Evolutionary conservation across 1,140 invertebrate species (phyloP).

Genomic region (Pemphigus obesinymphae): DNA sequence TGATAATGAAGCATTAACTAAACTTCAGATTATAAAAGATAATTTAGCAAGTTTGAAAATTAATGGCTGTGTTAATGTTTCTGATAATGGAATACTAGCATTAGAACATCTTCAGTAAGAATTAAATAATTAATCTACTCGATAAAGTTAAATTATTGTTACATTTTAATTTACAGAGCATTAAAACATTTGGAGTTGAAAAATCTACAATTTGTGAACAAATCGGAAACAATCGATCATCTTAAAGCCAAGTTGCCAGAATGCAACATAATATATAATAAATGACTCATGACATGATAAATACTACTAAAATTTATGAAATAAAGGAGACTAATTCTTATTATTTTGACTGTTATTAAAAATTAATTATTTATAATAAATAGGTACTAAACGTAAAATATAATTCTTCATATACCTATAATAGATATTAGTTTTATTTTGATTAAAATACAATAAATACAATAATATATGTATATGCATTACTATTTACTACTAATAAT

Average conservation of each 20-base stretch:
- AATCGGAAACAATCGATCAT: not conserved
- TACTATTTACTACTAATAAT: not conserved
- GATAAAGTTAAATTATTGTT: not conserved
- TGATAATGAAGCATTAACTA: not conserved
- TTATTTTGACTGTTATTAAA: not conserved
- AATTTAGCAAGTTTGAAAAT: constrained; percentile 12
- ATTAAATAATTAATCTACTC: not conserved
- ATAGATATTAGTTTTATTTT: too few relatives aligned
- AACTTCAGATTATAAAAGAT: not conserved
- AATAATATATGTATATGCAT: not conserved
- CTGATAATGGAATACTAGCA: not conserved
- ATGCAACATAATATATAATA: not conserved
- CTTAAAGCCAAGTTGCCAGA: not conserved
- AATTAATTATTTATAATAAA: not conserved
- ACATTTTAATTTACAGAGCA: not conserved
- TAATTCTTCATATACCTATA: too few relatives aligned
- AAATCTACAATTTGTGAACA: constrained; percentile 8
- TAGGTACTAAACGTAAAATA: too few relatives aligned
- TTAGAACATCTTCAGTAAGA: not conserved
- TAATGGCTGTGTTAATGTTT: constrained; percentile 5
- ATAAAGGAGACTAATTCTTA: not conserved
- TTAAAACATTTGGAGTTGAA: constrained; percentile 27
- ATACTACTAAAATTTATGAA: not conserved
- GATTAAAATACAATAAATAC: too few relatives aligned
- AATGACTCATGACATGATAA: not conserved